Percentiles rank a stretch among this genome's conserved stretches.
These are phyloP conservation scores for Meiosimyza decipiens DNA, from an alignment of 2,888 invertebrate species.

Conservation along the genomic window DNA sequence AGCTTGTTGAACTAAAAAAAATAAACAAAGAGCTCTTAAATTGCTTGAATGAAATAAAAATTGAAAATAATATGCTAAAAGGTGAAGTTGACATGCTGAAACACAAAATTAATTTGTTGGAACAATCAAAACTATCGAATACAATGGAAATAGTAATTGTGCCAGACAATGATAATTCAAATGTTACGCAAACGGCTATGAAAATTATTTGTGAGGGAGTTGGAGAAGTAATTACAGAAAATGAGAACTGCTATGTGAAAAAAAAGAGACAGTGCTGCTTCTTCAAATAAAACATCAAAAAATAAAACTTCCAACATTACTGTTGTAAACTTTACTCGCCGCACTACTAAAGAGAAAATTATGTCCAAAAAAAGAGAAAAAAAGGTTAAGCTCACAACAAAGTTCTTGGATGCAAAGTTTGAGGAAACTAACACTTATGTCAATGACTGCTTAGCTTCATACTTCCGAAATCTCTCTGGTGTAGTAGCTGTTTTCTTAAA, in stretches of 20 bases:
- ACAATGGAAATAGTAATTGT: conserved; percentile 22
- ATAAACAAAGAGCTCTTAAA: no score
- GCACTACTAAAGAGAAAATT: not conserved
- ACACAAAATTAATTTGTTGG: conserved; percentile 13
- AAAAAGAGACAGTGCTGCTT: no score
- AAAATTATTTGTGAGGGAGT: not conserved
- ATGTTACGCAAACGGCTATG: conserved; percentile 8
- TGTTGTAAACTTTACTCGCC: not conserved
- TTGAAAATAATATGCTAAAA: no score
- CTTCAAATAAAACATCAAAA: no score
- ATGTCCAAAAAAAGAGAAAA: not conserved
- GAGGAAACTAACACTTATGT: not conserved
- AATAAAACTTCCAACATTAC: not conserved
- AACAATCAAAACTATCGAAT: conserved; percentile 8
- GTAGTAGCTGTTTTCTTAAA: no score
- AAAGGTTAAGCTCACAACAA: not conserved
- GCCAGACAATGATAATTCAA: not conserved
- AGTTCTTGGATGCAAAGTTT: not conserved
- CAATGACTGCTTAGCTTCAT: not conserved
- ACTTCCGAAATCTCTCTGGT: not conserved
- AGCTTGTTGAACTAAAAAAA: no score
- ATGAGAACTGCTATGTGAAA: not conserved
- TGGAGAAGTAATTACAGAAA: not conserved
- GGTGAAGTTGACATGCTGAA: not conserved
- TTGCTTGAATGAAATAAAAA: no score